Evolutionary conservation across 2,113 vertebrate species (phyloP).

Genomic region (Scomber colias): DNA sequence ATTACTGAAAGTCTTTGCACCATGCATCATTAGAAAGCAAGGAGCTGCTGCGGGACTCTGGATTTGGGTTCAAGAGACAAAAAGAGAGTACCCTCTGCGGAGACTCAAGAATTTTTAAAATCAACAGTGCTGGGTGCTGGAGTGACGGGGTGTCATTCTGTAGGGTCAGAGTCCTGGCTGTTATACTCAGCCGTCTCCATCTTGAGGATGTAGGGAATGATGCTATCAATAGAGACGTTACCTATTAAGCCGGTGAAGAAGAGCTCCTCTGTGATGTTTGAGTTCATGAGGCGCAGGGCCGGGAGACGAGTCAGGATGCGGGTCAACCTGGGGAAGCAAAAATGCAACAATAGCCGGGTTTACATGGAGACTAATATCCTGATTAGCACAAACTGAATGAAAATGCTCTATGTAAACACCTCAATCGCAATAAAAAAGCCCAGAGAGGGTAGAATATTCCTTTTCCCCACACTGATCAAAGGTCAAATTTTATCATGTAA

Average conservation of each 20-base stretch:
- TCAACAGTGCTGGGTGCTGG: not conserved
- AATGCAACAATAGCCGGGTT: not conserved
- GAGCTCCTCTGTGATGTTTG: constrained; percentile 97
- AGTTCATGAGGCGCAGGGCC: constrained; percentile 96
- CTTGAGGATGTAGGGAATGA: constrained; percentile 99
- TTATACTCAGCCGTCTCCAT: constrained; percentile 99
- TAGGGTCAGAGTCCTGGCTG: constrained; percentile 91
- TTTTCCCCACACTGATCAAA: too few species aligned
- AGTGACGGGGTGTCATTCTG: constrained; percentile 78
- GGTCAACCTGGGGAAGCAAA: constrained; percentile 88
- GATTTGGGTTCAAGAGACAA: constrained; percentile 24
- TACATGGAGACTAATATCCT: too few species aligned
- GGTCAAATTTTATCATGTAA: too few species aligned
- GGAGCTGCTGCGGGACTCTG: constrained; percentile 27
- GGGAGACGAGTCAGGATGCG: constrained; percentile 96
- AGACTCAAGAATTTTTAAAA: constrained; percentile 36
- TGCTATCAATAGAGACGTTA: constrained; percentile 98
- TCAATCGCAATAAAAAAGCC: too few species aligned
- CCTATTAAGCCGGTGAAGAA: constrained; percentile 99
- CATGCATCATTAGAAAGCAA: constrained; percentile 30
- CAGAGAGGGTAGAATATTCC: too few species aligned
- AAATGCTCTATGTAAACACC: too few species aligned
- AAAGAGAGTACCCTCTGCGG: constrained; percentile 48
- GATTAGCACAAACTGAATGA: too few species aligned
- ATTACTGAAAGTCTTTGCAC: constrained; percentile 44